Evolutionary conservation across 2,113 vertebrate genomes (phyloP).

Genomic region (Alexandromys fortis): DNA sequence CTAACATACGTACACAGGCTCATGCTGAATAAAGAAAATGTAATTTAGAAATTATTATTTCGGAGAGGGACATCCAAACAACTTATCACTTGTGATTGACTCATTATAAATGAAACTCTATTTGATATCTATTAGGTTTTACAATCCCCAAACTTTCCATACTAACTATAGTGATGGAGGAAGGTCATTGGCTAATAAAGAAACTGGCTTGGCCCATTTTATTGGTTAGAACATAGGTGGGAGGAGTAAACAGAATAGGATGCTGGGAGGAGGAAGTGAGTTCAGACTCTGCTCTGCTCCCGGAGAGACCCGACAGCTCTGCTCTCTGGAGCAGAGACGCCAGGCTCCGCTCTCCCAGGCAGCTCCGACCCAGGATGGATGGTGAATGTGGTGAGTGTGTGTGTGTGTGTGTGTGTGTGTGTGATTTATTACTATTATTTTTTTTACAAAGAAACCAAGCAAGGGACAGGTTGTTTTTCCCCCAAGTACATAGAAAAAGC

Average conservation of each 20-base stretch:
- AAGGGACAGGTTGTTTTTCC: neutral
- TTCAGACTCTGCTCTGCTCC: too few relatives aligned
- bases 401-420: neutral
- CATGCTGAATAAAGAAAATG: neutral
- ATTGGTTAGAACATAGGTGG: too few relatives aligned
- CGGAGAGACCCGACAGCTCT: too few relatives aligned
- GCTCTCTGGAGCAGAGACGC: too few relatives aligned
- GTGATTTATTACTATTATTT: too few relatives aligned
- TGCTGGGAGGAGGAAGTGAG: too few relatives aligned
- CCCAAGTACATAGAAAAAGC: neutral
- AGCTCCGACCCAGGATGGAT: too few relatives aligned
- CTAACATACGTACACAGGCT: neutral
- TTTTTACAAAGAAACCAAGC: neutral
- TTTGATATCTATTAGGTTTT: neutral
- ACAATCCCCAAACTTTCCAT: neutral
- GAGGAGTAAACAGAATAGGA: too few relatives aligned
- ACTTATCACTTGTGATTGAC: constrained; percentile 7
- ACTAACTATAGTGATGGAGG: constrained; percentile 3
- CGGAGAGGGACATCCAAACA: neutral
- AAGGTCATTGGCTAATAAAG: too few relatives aligned
- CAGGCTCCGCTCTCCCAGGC: too few relatives aligned
- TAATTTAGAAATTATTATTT: neutral
- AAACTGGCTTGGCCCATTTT: too few relatives aligned
- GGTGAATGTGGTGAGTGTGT: neutral
- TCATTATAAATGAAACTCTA: neutral